These are phyloP conservation scores for Mechanitis mazaeus DNA, from an alignment of 2,888 invertebrate species.

Conservation along the genomic window DNA sequence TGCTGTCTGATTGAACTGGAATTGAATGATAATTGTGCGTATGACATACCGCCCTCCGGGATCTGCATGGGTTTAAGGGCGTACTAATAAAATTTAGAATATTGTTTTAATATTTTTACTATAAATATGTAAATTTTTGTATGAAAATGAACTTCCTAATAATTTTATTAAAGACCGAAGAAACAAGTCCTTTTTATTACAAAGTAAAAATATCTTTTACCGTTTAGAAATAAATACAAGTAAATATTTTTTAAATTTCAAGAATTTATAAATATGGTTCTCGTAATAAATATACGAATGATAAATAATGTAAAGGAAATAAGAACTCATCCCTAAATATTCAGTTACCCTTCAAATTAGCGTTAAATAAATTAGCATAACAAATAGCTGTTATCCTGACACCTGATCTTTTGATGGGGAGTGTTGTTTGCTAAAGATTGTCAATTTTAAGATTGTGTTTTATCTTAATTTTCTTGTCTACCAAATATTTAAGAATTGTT, in stretches of 20 bases:
- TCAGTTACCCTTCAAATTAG: background rate
- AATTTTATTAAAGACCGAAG: too few species aligned
- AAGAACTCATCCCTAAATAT: background rate
- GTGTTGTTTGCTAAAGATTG: background rate
- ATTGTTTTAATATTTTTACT: too few species aligned
- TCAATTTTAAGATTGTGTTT: background rate
- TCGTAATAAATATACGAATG: background rate
- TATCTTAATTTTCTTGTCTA: background rate
- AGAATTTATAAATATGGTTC: background rate
- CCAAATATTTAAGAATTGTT: background rate
- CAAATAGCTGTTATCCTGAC: slow-evolving; percentile 15
- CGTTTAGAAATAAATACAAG: too few species aligned
- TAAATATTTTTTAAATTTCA: background rate
- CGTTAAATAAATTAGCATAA: slow-evolving; percentile 16
- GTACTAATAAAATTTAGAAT: too few species aligned
- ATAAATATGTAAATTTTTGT: too few species aligned
- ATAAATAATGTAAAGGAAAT: background rate
- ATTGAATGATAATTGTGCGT: background rate
- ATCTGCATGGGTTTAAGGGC: background rate
- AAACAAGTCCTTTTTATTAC: too few species aligned
- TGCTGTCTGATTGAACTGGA: background rate
- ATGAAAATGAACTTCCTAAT: too few species aligned
- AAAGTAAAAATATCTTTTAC: too few species aligned
- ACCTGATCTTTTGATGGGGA: slow-evolving; percentile 3
- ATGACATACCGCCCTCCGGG: background rate